A percentile compares a stretch with the other conserved stretches of the same genome.
phyloP scores from a whole-genome alignment of 2,888 invertebrate genomes.

The Parnassius smintheus region DNA sequence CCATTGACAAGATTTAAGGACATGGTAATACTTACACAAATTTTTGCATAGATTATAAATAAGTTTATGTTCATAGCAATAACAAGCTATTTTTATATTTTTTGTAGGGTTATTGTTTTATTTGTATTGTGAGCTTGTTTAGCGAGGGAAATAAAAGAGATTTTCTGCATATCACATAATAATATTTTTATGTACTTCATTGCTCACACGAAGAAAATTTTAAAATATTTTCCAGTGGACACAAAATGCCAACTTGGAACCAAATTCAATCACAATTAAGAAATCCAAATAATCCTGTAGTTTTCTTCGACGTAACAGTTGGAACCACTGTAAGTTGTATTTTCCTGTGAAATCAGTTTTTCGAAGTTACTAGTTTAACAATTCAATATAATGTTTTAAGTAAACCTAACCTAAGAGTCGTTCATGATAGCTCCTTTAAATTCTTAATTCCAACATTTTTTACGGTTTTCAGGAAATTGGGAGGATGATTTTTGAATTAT shows the following conservation, averaged over 20 bases:
- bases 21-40: too few species aligned
- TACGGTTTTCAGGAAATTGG: constrained; percentile 91
- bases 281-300: constrained; percentile 97
- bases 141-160: neutral
- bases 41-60: too few species aligned
- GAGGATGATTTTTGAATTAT: constrained; percentile 98
- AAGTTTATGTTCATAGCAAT: too few species aligned
- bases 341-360: neutral
- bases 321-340: constrained; percentile 89
- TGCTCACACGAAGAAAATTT: neutral
- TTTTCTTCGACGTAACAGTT: constrained; percentile 98
- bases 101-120: too few species aligned
- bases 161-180: neutral
- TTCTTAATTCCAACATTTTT: neutral
- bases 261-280: constrained; percentile 94
- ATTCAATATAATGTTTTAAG: too few species aligned
- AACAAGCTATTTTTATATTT: too few species aligned
- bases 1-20: too few species aligned
- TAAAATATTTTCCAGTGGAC: neutral
- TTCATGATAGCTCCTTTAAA: too few species aligned
- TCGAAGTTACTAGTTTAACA: too few species aligned
- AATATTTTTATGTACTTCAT: neutral
- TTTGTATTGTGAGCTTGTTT: neutral
- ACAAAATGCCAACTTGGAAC: constrained; percentile 94
- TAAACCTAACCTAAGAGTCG: neutral